Base-by-base conservation (phyloP, 1,140 invertebrate genomes). In the Propsilocerus akamusi region DNA sequence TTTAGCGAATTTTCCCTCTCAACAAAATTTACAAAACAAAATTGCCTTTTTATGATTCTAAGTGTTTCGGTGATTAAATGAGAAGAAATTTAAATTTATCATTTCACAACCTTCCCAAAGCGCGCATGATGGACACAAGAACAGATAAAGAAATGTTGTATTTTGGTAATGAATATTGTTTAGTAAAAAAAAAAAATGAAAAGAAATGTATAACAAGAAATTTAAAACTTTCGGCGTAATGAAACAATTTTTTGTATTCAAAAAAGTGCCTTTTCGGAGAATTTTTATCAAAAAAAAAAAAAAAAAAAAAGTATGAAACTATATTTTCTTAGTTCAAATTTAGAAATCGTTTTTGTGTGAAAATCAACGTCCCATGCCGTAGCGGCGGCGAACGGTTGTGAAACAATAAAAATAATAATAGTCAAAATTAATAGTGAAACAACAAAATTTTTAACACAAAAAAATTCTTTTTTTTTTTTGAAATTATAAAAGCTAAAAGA, bases 41-140 rank as follows among this genome's bases (percentile, higher is more conserved):
- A 41, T 41, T 41, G 34, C 34, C 34, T 41, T 41, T 41, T 41
- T 41, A 41, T 41, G 34, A 41, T 41, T 41, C 34, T 41, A 41
- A 41, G 34, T 41, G 34, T 41, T 41, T 41, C 34, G 34, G 34
- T 41, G 34, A 41, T 41, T 41, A 41, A 41, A 17, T 20, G n/a
- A n/a, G n/a, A 30, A 30, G 22, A 41, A 20, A 5, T 41, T 41
- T 41, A 41, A 41, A n/a, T 22, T 37, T 41, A 41, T 41, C 34
- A 41, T 41, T 41, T 41, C 22, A 17, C 34, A 41, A 41, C 34
- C 34, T 41, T 41, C 34, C 12, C 34, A 41, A 4, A 4, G 34
- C 14, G 34, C 10, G 34, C 17, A 17, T 14, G 17, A 20, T 17
- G 34, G 34, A 41, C 10, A 41, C 10, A n/a, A 17, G 17, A 8